Evolutionary conservation across 37 sponge, comb jelly and placozoan genomes (phyloP).

Genomic region (Ephydatia muelleri): DNA sequence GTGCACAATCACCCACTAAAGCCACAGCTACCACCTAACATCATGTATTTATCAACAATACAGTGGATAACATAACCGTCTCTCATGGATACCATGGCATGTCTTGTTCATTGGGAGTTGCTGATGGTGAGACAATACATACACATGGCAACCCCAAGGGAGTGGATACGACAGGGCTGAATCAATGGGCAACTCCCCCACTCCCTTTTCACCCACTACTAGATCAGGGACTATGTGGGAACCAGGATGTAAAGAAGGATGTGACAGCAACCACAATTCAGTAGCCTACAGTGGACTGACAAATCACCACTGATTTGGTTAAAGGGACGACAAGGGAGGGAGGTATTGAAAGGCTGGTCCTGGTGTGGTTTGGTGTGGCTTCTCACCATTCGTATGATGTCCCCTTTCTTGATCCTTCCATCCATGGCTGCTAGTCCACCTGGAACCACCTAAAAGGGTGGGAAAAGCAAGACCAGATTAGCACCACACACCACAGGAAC

Average conservation of each 20-base stretch:
- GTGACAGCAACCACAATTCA: not conserved
- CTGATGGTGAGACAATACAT: not conserved
- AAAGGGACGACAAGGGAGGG: too few relatives aligned
- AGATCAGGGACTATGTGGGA: not conserved
- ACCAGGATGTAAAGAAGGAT: not conserved
- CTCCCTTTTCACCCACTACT: not conserved
- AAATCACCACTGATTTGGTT: too few relatives aligned
- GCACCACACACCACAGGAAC: not conserved
- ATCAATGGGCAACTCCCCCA: too few relatives aligned
- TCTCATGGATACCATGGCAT: not conserved
- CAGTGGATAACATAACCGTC: not conserved
- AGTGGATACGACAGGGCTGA: not conserved
- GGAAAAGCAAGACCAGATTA: not conserved
- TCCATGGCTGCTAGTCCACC: conserved; percentile 75
- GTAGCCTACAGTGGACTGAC: not conserved
- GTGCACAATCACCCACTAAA: not conserved
- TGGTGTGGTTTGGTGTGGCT: too few relatives aligned
- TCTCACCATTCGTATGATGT: conserved; percentile 73
- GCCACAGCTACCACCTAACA: too few relatives aligned
- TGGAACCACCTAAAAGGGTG: conserved; percentile 44
- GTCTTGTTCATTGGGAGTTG: not conserved
- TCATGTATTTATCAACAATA: not conserved
- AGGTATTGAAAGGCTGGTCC: too few relatives aligned
- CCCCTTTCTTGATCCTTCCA: conserved; percentile 69
- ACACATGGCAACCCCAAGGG: not conserved